A percentile compares a stretch with the other conserved stretches of the same genome.
phyloP scores from a whole-genome alignment of 2,888 invertebrate species.

The Cynaeus angustus region DNA sequence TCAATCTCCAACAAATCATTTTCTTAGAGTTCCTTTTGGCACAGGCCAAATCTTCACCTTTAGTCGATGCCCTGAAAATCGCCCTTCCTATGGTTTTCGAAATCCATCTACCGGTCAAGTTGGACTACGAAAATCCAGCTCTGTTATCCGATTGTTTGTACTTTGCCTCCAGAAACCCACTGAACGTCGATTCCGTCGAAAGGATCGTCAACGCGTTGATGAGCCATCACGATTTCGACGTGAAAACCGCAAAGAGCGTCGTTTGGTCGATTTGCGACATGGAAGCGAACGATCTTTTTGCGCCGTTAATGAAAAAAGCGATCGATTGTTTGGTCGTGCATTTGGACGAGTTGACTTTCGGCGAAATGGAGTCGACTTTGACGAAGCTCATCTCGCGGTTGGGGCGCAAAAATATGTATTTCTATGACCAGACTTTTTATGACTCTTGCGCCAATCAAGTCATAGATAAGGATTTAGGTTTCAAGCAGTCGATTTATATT shows the following conservation, averaged over 20 bases:
- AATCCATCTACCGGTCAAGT: conserved; percentile 75
- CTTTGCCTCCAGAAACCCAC: conserved; percentile 73
- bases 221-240: conserved; percentile 66
- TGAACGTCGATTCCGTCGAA: conserved; percentile 74
- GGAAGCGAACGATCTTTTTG: conserved; percentile 70
- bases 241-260: conserved; percentile 72
- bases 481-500: conserved; percentile 72
- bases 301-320: conserved; percentile 74
- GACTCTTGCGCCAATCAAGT: conserved; percentile 75
- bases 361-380: conserved; percentile 73
- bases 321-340: conserved; percentile 72
- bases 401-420: conserved; percentile 72
- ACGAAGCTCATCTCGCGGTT: conserved; percentile 72
- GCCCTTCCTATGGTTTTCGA: conserved; percentile 82
- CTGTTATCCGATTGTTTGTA: conserved; percentile 74
- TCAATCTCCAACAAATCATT: conserved; percentile 77
- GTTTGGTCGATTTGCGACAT: conserved; percentile 75
- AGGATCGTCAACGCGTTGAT: conserved; percentile 74
- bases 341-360: conserved; percentile 70
- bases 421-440: conserved; percentile 77
- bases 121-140: conserved; percentile 74
- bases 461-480: conserved; percentile 73
- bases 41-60: conserved; percentile 73
- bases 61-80: conserved; percentile 78
- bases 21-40: conserved; percentile 77